Percentiles rank a stretch among this genome's conserved stretches.
These are phyloP conservation scores for Caenorhabditis sp. DNA, from an alignment of 2,888 invertebrate genomes.

Conservation along the genomic window DNA sequence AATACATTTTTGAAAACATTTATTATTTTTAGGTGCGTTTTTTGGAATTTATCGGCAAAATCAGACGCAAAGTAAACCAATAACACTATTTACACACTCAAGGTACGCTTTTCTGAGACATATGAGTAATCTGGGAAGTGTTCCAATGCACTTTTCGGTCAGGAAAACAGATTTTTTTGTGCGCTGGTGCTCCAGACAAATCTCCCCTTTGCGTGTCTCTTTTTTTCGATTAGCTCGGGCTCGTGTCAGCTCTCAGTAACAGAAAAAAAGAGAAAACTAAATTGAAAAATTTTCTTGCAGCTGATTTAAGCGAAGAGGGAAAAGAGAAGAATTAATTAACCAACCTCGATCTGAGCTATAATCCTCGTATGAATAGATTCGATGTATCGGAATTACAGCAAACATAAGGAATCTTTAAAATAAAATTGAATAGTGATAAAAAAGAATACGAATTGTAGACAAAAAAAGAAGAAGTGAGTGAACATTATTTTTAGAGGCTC, in stretches of 20 bases:
- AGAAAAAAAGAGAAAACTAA: not conserved
- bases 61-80: no score
- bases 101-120: no score
- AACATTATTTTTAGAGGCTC: not conserved
- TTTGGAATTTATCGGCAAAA: not conserved
- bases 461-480: not conserved
- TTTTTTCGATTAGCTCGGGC: not conserved
- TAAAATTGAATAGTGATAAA: not conserved
- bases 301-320: not conserved
- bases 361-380: conserved; percentile 29
- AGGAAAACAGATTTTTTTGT: no score
- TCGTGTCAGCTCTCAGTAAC: not conserved
- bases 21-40: not conserved
- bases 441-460: conserved; percentile 10
- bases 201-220: not conserved
- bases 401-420: conserved; percentile 16
- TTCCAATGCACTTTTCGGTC: no score
- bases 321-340: not conserved
- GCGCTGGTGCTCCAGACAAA: no score
- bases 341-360: not conserved
- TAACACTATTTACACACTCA: no score
- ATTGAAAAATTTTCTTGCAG: not conserved
- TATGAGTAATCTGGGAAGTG: no score
- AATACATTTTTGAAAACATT: not conserved
- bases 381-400: conserved; percentile 37